These are phyloP conservation scores for Acleris laterana DNA, from an alignment of 2,888 invertebrate species.

Conservation along the genomic window DNA sequence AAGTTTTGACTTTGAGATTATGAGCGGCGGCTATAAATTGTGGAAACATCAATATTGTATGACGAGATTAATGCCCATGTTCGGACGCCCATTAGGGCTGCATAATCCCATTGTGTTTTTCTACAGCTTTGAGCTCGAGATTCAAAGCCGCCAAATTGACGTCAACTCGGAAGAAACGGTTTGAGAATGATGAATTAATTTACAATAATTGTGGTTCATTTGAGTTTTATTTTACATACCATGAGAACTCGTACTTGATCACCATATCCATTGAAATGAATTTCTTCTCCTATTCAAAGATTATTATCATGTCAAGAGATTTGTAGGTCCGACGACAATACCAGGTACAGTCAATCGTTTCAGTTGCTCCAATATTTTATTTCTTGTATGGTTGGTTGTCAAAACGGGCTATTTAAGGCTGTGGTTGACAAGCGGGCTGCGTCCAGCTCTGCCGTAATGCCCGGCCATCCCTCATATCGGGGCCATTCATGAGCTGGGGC, in stretches of 20 bases:
- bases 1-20: constrained; percentile 77
- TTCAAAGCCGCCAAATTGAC: constrained; percentile 71
- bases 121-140: constrained; percentile 61
- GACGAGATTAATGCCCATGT: constrained; percentile 83
- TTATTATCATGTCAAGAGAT: constrained; percentile 29
- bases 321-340: constrained; percentile 31
- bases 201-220: constrained; percentile 51
- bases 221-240: constrained; percentile 6
- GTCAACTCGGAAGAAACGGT: constrained; percentile 63
- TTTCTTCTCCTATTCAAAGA: constrained; percentile 9
- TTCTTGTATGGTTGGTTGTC: constrained; percentile 76
- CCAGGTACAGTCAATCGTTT: constrained; percentile 52
- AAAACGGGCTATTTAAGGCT: constrained; percentile 68
- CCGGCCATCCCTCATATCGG: constrained; percentile 74
- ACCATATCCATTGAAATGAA: background rate
- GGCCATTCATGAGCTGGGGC: constrained; percentile 63
- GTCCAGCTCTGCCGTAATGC: constrained; percentile 56
- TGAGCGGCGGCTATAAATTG: constrained; percentile 77
- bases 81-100: constrained; percentile 77
- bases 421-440: constrained; percentile 60
- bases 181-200: constrained; percentile 66
- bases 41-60: constrained; percentile 82
- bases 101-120: constrained; percentile 82
- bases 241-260: background rate
- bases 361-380: constrained; percentile 75